These are phyloP conservation scores for Phallusia fumigata DNA, from an alignment of 23 tunicate genomes.

Conservation along the genomic window DNA sequence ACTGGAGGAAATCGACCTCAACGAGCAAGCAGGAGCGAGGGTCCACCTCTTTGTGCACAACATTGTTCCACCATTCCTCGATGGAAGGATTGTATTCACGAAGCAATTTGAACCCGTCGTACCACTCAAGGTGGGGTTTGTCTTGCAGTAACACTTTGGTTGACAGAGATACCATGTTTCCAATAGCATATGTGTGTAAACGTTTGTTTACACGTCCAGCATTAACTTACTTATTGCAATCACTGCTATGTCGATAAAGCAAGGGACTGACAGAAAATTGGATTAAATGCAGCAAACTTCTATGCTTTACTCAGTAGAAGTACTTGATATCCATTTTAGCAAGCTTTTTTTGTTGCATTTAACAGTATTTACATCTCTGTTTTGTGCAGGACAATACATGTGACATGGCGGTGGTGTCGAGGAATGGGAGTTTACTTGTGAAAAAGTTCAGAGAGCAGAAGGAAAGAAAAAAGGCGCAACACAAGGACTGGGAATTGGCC, in stretches of 20 bases:
- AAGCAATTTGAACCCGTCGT: conserved; percentile 98
- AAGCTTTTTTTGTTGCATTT: too few relatives aligned
- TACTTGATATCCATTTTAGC: too few relatives aligned
- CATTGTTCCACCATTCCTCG: conserved; percentile 96
- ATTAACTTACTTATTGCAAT: too few relatives aligned
- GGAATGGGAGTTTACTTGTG: conserved; percentile 81
- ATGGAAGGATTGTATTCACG: conserved; percentile 98
- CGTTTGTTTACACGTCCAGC: too few relatives aligned
- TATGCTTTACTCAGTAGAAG: too few relatives aligned
- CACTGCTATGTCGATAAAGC: too few relatives aligned
- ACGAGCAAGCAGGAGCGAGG: conserved; percentile 94
- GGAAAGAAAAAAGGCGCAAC: conserved; percentile 91
- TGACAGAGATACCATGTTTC: too few relatives aligned
- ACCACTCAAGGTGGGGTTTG: conserved; percentile 60
- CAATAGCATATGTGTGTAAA: too few relatives aligned
- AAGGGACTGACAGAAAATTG: too few relatives aligned
- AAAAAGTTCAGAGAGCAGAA: conserved; percentile 90
- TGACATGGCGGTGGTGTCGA: conserved; percentile 97
- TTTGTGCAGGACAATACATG: conserved; percentile 84
- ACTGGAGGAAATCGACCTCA: conserved; percentile 86
- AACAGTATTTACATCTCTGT: too few relatives aligned
- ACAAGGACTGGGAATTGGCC: conserved; percentile 99
- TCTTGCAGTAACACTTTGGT: background rate
- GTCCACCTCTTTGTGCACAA: conserved; percentile 98
- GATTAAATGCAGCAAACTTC: too few relatives aligned